Evolutionary conservation across 2,797 vertebrate genomes (phyloP).

Genomic region (Chrysocyon brachyurus): DNA sequence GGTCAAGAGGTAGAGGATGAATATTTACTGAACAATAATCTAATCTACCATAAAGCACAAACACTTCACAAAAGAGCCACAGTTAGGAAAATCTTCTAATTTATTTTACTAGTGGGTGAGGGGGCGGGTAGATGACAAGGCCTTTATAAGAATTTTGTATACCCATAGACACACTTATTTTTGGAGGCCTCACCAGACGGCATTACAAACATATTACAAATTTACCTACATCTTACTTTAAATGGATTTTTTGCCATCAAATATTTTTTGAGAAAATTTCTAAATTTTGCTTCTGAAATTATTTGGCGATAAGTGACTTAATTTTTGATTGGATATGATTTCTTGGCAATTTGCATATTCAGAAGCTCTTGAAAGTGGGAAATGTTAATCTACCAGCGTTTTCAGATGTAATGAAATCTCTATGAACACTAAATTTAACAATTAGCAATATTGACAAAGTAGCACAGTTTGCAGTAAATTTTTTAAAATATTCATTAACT

Average conservation of each 20-base stretch:
- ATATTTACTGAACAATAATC: neutral
- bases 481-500: conserved; percentile 51
- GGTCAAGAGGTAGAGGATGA: neutral
- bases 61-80: neutral
- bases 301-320: conserved; percentile 63
- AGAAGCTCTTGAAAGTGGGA: conserved; percentile 65
- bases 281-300: conserved; percentile 71
- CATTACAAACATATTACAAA: conserved; percentile 16
- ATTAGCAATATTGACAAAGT: conserved; percentile 77
- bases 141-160: neutral
- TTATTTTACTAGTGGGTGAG: neutral
- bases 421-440: conserved; percentile 74
- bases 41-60: neutral
- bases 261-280: conserved; percentile 45
- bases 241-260: conserved; percentile 47
- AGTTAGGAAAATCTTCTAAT: neutral
- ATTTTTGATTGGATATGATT: conserved; percentile 77
- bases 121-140: neutral
- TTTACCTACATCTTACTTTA: neutral
- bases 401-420: conserved; percentile 72
- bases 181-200: neutral
- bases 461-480: conserved; percentile 6
- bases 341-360: conserved; percentile 67
- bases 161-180: neutral
- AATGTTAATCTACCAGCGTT: conserved; percentile 48